Evolutionary conservation across 2,113 vertebrate species (phyloP).

Genomic region (Tretioscincus oriximinensis): DNA sequence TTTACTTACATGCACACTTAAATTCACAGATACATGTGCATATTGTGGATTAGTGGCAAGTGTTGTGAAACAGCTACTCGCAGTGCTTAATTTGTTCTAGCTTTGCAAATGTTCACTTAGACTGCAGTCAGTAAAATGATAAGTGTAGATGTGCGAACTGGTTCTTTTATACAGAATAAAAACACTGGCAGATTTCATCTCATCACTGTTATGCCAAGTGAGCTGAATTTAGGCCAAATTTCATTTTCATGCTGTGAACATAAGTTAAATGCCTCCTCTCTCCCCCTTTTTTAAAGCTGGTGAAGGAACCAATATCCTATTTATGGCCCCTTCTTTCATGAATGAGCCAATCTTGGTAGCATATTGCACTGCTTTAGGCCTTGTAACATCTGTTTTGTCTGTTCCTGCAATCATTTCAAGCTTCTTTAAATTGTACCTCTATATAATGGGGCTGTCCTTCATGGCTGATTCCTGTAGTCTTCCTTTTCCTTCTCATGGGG

Average conservation of each 20-base stretch:
- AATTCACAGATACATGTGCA: not conserved
- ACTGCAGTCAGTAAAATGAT: not conserved
- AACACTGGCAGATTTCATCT: not conserved
- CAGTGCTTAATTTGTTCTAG: not conserved
- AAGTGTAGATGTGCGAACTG: not conserved
- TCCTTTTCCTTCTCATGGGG: constrained; percentile 48
- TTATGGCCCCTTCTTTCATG: constrained; percentile 12
- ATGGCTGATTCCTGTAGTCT: constrained; percentile 44
- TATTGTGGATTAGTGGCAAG: not conserved
- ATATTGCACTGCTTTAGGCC: constrained; percentile 28
- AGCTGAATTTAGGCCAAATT: not conserved
- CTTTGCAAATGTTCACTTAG: not conserved
- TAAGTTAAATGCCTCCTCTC: not conserved
- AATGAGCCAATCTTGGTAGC: constrained; percentile 23
- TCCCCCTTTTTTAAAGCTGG: not conserved
- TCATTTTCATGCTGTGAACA: not conserved
- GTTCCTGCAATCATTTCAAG: constrained; percentile 52
- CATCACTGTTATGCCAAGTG: not conserved
- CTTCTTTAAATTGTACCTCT: constrained; percentile 51
- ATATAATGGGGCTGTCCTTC: constrained; percentile 42
- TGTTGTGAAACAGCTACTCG: not conserved
- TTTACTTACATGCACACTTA: too few species aligned
- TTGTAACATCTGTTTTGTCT: constrained; percentile 52
- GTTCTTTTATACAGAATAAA: constrained; percentile 10
- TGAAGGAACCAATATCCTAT: not conserved